Base-by-base conservation (phyloP, 2,113 vertebrate species). In the Lota lota region DNA sequence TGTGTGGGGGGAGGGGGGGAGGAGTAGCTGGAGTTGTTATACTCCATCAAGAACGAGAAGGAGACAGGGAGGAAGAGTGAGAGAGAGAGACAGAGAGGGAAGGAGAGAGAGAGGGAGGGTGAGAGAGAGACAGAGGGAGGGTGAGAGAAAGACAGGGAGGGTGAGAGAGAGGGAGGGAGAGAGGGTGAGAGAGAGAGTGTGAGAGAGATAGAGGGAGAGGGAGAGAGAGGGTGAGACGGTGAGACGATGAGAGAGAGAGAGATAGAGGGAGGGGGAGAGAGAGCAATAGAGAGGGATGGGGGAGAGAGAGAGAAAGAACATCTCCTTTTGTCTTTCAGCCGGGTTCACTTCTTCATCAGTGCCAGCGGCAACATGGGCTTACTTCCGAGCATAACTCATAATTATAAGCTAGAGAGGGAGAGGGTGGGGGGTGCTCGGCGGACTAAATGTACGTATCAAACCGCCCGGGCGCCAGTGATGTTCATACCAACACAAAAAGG, bases 351-450 rank as follows among this genome's bases (percentile, higher is more conserved):
- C 78, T 69, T 83, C 68, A 24, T 50, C 28, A 77, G 71, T 61
- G 68, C 76, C 76, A 71, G 74, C 68, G 72, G 70, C 73, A 28
- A 74, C 20, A n/a, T 20, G n/a, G 78, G 47, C 57, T n/a, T 68
- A 54, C 81, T 79, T 69, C 73, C 47, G 73, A 80, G 69, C 80
- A 84, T 87, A 86, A 87, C 79, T 88, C 85, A 87, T 81, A 82
- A 88, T 88, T 87, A 88, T 79, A 5, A 40, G 36, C 1, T 1
- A 40, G 36, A 10, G 36, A 11, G 11, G 36, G 36, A 10, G 7
- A 5, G 7, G 82, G 77, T 79, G 74, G 77, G 80, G 77, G 80
- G 67, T 17, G 69, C 4, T 24, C 79, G 81, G 86, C 86, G 85
- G 67, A 74, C 83, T 82, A 82, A 88, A 88, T 79, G 87, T 76